Base-by-base conservation (phyloP, 2,113 vertebrate species). In the Empidonax alnorum region DNA sequence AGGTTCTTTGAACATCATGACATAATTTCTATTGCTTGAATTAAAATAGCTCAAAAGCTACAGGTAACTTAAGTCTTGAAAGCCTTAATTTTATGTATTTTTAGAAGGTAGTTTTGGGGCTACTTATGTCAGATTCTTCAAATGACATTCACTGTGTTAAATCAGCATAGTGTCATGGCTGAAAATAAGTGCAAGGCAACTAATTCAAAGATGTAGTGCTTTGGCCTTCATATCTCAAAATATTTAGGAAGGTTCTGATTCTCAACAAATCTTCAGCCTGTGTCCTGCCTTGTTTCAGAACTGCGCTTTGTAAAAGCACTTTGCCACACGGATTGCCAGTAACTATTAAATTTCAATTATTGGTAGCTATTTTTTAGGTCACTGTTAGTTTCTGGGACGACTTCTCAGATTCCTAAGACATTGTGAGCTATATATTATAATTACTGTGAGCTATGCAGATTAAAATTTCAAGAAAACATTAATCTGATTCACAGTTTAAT, bases 381-480 rank as follows among this genome's bases (percentile, higher is more conserved):
- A 6, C 33, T 87, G 1, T 65, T 69, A 58, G 30, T 58, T 84
- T 33, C 47, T 27, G 33, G 1, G 3, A 17, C 12, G 75, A 69
- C 76, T 82, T 78, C 50, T 84, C 46, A 31, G 37, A 58, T 93
- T 93, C 65, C 74, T 59, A 31, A 80, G 35, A 24, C 3, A 4
- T 19, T 53, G 30, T 61, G 35, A 35, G 35, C 35, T 35, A 6
- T 87, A 16, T 74, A 35, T 89, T 88, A 39, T 66, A 46, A 50
- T 80, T 88, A 91, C 27, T 1, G 0, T 74, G 53, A 91, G n/a
- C 72, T 82, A 22, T 53, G 37, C 37, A 74, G 87, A 83, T 42
- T 89, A 84, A 24, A 62, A 88, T 92, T 94, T 95, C 86, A 95
- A 90, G 88, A 85, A 95, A 97, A 77, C 39, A 71, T 65, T 71